phyloP scores from a whole-genome alignment of 2,888 invertebrate species.

The Lucinisca nassula region DNA sequence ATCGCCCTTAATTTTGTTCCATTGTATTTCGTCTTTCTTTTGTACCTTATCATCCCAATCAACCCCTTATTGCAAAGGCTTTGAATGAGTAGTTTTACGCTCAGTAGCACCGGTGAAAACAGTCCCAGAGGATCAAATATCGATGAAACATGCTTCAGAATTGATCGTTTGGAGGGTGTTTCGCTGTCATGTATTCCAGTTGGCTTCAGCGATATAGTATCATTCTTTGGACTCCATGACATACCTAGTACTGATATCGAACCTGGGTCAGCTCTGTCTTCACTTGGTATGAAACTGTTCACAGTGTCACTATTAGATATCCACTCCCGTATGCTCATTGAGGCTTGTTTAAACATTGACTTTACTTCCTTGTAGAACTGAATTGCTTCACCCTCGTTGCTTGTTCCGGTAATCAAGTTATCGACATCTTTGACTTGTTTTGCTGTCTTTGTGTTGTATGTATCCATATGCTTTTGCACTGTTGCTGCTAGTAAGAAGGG shows the following conservation, averaged over 20 bases:
- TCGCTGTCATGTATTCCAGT: neutral
- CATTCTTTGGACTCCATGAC: neutral
- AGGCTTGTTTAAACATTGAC: neutral
- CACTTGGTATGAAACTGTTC: neutral
- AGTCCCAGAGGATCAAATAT: constrained; percentile 7
- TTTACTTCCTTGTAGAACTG: neutral
- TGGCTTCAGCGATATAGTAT: neutral
- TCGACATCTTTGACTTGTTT: neutral
- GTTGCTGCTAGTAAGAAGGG: constrained; percentile 28
- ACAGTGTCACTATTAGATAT: neutral
- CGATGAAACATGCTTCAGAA: neutral
- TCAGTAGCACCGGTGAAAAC: neutral
- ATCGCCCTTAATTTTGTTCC: neutral
- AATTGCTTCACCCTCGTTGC: neutral
- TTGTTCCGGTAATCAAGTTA: neutral
- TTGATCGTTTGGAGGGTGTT: neutral
- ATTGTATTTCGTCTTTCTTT: neutral
- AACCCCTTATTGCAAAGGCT: neutral
- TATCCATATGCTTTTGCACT: constrained; percentile 1
- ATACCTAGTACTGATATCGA: neutral
- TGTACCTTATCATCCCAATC: constrained; percentile 1
- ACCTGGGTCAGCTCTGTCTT: neutral
- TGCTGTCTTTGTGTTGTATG: neutral
- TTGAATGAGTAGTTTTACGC: constrained; percentile 2
- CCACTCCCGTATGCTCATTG: neutral